phyloP scores from a whole-genome alignment of 2,113 vertebrate genomes.

The Oryzias celebensis region DNA sequence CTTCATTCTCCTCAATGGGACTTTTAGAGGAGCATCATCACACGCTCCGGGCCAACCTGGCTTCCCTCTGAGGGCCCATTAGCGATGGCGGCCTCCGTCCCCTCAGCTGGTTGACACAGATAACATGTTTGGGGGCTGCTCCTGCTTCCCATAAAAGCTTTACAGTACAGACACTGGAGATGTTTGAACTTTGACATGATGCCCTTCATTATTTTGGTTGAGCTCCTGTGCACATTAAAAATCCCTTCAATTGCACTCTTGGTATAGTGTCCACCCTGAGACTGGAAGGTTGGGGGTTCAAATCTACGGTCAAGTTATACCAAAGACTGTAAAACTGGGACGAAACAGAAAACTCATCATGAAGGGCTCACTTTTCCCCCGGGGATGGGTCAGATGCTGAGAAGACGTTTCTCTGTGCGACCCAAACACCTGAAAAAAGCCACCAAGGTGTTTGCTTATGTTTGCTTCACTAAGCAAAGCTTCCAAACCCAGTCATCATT shows the following conservation, averaged over 20 bases:
- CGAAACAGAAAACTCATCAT: no score
- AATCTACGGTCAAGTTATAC: no score
- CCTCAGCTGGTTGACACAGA: constrained; percentile 49
- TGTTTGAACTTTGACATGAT: background rate
- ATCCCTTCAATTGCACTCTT: background rate
- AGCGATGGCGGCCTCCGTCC: constrained; percentile 20
- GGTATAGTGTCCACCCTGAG: no score
- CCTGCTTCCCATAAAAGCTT: constrained; percentile 14
- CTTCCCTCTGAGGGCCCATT: constrained; percentile 42
- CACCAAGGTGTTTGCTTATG: no score
- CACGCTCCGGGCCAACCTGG: constrained; percentile 51
- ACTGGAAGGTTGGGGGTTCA: no score
- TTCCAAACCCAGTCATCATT: constrained; percentile 9
- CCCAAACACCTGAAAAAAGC: no score
- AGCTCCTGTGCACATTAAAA: background rate
- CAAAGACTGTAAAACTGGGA: no score
- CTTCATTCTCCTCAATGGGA: constrained; percentile 49
- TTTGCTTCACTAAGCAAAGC: no score
- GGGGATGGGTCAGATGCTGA: no score
- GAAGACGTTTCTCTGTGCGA: no score
- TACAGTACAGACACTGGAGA: background rate
- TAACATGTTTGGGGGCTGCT: constrained; percentile 24
- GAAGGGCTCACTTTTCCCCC: no score
- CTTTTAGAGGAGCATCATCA: constrained; percentile 48
- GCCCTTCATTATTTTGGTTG: background rate